Percentiles rank a stretch among this genome's conserved stretches.
Evolutionary conservation across 2,888 invertebrate species (phyloP).

Genomic region (Cryptophagus acutangulus): DNA sequence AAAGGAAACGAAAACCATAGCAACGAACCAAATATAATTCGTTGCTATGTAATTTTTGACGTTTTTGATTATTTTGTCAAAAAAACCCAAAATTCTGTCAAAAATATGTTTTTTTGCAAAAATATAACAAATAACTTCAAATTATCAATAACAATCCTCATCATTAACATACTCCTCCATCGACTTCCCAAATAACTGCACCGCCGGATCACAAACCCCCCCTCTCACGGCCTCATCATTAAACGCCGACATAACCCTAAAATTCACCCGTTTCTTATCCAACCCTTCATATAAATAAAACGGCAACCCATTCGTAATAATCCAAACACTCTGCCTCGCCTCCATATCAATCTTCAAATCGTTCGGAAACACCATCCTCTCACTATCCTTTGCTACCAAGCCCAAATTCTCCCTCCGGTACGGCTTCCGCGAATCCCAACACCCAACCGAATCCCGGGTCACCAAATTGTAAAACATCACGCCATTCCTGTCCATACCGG

Average conservation of each 20-base stretch:
- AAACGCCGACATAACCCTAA: slow-evolving; percentile 65
- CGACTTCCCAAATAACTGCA: slow-evolving; percentile 27
- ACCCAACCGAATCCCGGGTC: slow-evolving; percentile 68
- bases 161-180: slow-evolving; percentile 16
- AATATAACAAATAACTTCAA: not conserved
- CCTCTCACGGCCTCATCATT: slow-evolving; percentile 59
- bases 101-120: not conserved
- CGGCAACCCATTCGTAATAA: slow-evolving; percentile 70
- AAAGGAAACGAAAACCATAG: too few species aligned
- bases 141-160: slow-evolving; percentile 19
- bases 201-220: slow-evolving; percentile 65
- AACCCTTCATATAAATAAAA: slow-evolving; percentile 65
- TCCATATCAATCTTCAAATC: slow-evolving; percentile 73
- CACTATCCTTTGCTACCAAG: slow-evolving; percentile 57
- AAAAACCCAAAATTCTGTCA: not conserved
- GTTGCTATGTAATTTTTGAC: too few species aligned
- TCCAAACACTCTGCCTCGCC: slow-evolving; percentile 65
- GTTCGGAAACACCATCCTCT: slow-evolving; percentile 72
- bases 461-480: slow-evolving; percentile 78
- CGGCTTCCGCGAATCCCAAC: slow-evolving; percentile 73
- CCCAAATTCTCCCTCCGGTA: slow-evolving; percentile 61
- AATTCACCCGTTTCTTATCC: slow-evolving; percentile 63
- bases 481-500: slow-evolving; percentile 65
- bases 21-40: too few species aligned
- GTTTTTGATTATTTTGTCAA: too few species aligned